phyloP scores from a whole-genome alignment of 2,113 vertebrate species.

The Bufo gargarizans region DNA sequence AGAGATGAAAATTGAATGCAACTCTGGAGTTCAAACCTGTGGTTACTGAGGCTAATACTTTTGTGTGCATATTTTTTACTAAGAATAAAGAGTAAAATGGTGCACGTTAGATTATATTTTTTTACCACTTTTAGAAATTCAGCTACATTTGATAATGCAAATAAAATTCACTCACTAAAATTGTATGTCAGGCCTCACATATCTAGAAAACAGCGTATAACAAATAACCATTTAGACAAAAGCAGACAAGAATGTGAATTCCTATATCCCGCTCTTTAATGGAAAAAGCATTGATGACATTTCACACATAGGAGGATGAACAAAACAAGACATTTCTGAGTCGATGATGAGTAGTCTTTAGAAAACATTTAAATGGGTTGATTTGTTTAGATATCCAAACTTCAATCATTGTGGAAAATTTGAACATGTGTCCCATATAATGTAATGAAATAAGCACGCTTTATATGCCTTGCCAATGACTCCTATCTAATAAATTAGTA shows the following conservation, averaged over 20 bases:
- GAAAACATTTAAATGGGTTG: conserved; percentile 39
- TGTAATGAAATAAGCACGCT: conserved; percentile 5
- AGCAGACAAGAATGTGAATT: conserved; percentile 12
- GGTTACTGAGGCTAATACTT: background rate
- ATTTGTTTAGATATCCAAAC: conserved; percentile 12
- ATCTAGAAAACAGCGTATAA: conserved; percentile 1
- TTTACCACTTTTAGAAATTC: background rate
- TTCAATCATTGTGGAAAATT: conserved; percentile 8
- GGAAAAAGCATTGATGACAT: conserved; percentile 34
- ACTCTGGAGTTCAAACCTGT: background rate
- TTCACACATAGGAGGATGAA: conserved; percentile 14
- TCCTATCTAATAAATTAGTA: conserved; percentile 34
- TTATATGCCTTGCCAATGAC: conserved; percentile 27
- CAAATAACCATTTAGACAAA: conserved; percentile 31
- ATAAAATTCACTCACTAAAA: background rate
- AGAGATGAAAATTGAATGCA: background rate
- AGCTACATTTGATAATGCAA: background rate
- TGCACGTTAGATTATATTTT: background rate
- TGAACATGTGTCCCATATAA: conserved; percentile 13
- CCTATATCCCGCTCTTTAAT: background rate
- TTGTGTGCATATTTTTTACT: background rate
- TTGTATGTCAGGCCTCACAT: background rate
- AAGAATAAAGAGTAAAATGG: no score
- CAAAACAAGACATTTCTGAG: conserved; percentile 41
- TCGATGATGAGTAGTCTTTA: conserved; percentile 22